A percentile compares a stretch with the other conserved stretches of the same genome.
These are phyloP conservation scores for Oedothorax gibbosus DNA, from an alignment of 1,140 invertebrate genomes.

Conservation along the genomic window DNA sequence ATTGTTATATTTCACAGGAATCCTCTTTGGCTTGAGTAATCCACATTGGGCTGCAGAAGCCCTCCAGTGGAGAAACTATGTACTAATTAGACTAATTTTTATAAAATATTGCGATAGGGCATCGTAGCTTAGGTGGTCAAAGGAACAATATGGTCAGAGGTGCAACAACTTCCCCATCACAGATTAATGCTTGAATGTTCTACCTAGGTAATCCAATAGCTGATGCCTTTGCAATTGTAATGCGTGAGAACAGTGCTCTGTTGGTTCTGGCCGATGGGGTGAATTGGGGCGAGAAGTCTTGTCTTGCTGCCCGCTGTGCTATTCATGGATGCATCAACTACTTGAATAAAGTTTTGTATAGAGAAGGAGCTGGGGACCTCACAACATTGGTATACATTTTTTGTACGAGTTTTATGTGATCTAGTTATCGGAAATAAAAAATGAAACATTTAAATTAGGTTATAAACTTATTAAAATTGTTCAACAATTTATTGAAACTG, in stretches of 20 bases:
- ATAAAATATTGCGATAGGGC: no score
- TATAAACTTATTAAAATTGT: neutral
- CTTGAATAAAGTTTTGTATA: slow-evolving; percentile 82
- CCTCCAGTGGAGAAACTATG: no score
- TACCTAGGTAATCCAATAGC: slow-evolving; percentile 84
- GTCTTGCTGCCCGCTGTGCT: slow-evolving; percentile 86
- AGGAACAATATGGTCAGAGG: no score
- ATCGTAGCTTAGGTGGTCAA: no score
- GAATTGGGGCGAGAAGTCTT: slow-evolving; percentile 92
- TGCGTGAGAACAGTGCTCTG: slow-evolving; percentile 82
- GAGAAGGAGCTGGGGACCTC: slow-evolving; percentile 44
- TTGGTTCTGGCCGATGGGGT: slow-evolving; percentile 91
- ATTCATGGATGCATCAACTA: slow-evolving; percentile 89
- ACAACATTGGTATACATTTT: slow-evolving; percentile 45
- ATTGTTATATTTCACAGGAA: no score
- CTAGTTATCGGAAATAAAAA: neutral
- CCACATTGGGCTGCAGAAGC: no score
- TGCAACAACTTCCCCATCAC: no score
- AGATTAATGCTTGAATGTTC: neutral
- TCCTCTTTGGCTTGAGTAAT: no score
- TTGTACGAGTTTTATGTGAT: neutral
- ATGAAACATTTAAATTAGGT: neutral
- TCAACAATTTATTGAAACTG: no score
- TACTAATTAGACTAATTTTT: no score
- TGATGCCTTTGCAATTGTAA: slow-evolving; percentile 88